A percentile compares a stretch with the other conserved stretches of the same genome.
These are phyloP conservation scores for Sapayoa aenigma DNA, from an alignment of 2,113 vertebrate genomes.

Conservation along the genomic window DNA sequence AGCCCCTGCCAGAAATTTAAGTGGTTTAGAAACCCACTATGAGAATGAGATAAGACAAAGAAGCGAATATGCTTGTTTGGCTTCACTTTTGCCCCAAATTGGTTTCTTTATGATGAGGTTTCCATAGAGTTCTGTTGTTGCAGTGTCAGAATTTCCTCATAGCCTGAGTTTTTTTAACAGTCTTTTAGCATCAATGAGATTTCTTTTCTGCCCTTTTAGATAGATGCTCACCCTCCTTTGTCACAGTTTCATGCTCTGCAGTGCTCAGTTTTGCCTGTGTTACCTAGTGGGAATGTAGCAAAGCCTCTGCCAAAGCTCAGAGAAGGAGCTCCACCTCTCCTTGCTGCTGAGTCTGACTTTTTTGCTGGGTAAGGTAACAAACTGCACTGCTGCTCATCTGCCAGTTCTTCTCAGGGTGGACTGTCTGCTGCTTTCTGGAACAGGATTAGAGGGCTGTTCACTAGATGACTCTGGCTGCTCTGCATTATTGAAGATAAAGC, in stretches of 20 bases:
- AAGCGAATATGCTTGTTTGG: fast-evolving
- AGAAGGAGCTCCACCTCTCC: neutral
- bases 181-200: fast-evolving
- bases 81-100: neutral
- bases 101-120: neutral
- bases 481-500: neutral
- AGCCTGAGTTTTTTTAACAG: neutral
- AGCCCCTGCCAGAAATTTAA: neutral
- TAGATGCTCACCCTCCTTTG: neutral
- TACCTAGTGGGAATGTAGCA: neutral
- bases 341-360: neutral
- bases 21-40: neutral
- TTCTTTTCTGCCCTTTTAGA: neutral
- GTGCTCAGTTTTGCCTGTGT: neutral
- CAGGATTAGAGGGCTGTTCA: neutral
- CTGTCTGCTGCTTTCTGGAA: neutral
- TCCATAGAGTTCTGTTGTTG: neutral
- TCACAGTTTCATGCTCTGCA: neutral
- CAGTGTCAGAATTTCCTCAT: neutral
- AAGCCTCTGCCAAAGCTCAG: neutral
- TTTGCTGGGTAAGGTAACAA: neutral
- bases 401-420: neutral
- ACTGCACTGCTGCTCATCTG: neutral
- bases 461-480: neutral
- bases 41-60: neutral